A percentile compares a stretch with the other conserved stretches of the same genome.
phyloP scores from a whole-genome alignment of 1,140 invertebrate species.

The Nephotettix cincticeps region DNA sequence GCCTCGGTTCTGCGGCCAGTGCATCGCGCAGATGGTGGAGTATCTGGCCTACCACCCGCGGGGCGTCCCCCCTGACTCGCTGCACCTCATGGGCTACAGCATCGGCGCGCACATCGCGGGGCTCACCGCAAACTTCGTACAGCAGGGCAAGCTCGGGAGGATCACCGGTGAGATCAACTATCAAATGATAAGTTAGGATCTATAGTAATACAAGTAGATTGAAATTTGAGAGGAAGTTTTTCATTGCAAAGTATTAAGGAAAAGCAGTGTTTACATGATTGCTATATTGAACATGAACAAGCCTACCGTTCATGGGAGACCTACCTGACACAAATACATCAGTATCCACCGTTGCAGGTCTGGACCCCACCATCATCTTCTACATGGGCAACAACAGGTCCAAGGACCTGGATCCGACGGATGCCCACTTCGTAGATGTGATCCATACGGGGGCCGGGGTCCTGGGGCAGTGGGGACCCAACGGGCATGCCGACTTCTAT shows the following conservation, averaged over 20 bases:
- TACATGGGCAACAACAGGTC: conserved; percentile 77
- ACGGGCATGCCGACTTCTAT: conserved; percentile 87
- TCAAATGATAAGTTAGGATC: too few relatives aligned
- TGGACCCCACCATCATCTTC: conserved; percentile 78
- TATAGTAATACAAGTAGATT: too few relatives aligned
- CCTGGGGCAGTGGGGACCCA: conserved; percentile 80
- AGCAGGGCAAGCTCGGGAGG: conserved; percentile 65
- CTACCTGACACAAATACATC: too few relatives aligned
- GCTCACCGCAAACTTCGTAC: conserved; percentile 72
- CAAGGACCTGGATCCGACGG: conserved; percentile 76
- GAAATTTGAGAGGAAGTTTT: too few relatives aligned
- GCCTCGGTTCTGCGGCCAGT: conserved; percentile 75
- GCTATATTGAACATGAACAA: too few relatives aligned
- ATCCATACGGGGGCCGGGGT: conserved; percentile 87
- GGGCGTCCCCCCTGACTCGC: conserved; percentile 64
- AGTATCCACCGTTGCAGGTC: too few relatives aligned
- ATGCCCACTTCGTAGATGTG: conserved; percentile 86
- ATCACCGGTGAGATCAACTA: conserved; percentile 64
- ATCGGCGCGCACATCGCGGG: conserved; percentile 85
- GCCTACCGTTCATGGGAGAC: too few relatives aligned
- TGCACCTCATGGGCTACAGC: conserved; percentile 82
- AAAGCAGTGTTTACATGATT: too few relatives aligned
- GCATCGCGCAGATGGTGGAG: conserved; percentile 76
- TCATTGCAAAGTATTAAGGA: too few relatives aligned
- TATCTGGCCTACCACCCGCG: conserved; percentile 76